A percentile compares a stretch with the other conserved stretches of the same genome.
These are phyloP conservation scores for Galbula dea DNA, from an alignment of 2,113 vertebrate species.

Conservation along the genomic window DNA sequence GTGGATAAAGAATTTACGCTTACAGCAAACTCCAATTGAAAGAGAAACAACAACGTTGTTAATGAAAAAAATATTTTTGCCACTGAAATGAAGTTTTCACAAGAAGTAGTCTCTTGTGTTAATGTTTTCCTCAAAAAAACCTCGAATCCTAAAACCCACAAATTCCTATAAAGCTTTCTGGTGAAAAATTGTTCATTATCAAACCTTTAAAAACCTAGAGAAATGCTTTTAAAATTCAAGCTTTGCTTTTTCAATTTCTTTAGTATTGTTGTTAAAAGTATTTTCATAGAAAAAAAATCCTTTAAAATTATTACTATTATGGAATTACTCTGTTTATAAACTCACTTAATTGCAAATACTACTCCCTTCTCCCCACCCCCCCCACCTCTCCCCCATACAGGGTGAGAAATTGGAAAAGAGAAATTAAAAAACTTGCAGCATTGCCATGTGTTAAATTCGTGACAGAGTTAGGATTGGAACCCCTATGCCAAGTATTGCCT, in stretches of 20 bases:
- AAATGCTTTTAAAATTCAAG: not conserved
- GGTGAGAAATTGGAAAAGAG: not conserved
- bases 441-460: not conserved
- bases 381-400: not conserved
- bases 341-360: not conserved
- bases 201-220: not conserved
- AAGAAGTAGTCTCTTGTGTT: not conserved
- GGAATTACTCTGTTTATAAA: not conserved
- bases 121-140: not conserved
- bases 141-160: not conserved
- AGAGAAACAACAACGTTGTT: not conserved
- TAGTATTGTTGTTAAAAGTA: not conserved
- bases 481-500: not conserved
- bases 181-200: not conserved
- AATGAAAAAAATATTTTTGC: not conserved
- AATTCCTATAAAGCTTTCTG: not conserved
- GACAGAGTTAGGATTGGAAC: not conserved
- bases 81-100: not conserved
- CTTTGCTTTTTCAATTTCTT: not conserved
- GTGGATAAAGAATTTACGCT: not conserved
- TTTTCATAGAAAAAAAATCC: not conserved
- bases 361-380: too few relatives aligned
- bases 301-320: not conserved
- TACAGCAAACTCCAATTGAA: not conserved
- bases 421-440: not conserved